Evolutionary conservation across 1,140 invertebrate species (phyloP).

Genomic region (Sitodiplosis mosellana): DNA sequence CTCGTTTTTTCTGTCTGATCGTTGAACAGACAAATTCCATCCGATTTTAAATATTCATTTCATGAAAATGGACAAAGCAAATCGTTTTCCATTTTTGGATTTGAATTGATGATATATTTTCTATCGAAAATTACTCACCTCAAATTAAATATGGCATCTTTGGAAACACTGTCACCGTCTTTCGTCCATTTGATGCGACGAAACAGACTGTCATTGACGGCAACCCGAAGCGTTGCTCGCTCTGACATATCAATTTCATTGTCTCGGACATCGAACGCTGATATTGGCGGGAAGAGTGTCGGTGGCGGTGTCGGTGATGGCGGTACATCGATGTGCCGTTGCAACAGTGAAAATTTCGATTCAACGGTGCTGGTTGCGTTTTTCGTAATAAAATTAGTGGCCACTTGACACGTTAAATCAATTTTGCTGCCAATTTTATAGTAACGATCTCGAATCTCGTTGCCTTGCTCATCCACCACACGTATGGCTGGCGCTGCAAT

Average conservation of each 20-base stretch:
- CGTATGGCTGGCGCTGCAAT: slow-evolving; percentile 39
- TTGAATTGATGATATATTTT: too few species aligned
- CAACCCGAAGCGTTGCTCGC: slow-evolving; percentile 13
- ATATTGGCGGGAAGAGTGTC: slow-evolving; percentile 13
- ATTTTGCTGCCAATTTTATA: slow-evolving; percentile 54
- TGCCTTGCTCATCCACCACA: slow-evolving; percentile 44
- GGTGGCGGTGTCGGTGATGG: slow-evolving; percentile 3
- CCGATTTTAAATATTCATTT: not conserved
- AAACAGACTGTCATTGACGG: slow-evolving; percentile 12
- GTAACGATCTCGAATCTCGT: slow-evolving; percentile 45
- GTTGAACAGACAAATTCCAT: too few species aligned
- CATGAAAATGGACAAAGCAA: not conserved
- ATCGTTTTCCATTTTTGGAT: slow-evolving; percentile 2
- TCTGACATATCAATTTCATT: slow-evolving; percentile 27
- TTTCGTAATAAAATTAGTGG: slow-evolving; percentile 19
- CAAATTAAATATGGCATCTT: slow-evolving; percentile 26
- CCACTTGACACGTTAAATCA: slow-evolving; percentile 41
- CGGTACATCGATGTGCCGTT: slow-evolving; percentile 16
- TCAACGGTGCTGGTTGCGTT: slow-evolving; percentile 2
- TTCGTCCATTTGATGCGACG: slow-evolving; percentile 29
- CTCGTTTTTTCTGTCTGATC: not conserved
- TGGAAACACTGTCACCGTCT: slow-evolving; percentile 25
- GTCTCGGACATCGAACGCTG: slow-evolving; percentile 22
- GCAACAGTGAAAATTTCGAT: slow-evolving; percentile 4
- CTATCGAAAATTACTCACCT: too few species aligned